These are phyloP conservation scores for Aphidius ervi DNA, from an alignment of 1,140 invertebrate species.

Conservation along the genomic window DNA sequence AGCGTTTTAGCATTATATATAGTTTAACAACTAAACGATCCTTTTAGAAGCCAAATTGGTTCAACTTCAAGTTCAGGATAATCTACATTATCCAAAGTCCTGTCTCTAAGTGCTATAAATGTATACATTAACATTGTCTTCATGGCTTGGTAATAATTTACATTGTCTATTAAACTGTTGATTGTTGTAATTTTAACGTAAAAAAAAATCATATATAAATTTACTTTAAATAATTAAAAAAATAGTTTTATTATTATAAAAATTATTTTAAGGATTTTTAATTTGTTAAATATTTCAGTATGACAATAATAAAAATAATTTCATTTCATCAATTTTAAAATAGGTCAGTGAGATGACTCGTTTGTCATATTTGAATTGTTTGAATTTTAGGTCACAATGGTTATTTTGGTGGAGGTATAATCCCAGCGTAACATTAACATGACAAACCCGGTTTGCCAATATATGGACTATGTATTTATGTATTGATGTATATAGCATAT, in stretches of 20 bases:
- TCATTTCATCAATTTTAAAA: neutral
- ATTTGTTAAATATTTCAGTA: too few relatives aligned
- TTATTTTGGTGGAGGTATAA: slow-evolving; percentile 4
- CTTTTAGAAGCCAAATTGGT: slow-evolving; percentile 24
- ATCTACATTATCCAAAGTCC: slow-evolving; percentile 22
- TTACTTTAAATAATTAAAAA: too few relatives aligned
- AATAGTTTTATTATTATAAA: too few relatives aligned
- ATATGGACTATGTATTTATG: neutral
- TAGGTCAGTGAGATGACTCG: too few relatives aligned
- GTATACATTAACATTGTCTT: slow-evolving; percentile 7
- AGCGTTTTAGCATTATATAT: neutral
- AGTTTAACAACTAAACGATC: neutral
- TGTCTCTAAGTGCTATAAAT: slow-evolving; percentile 19
- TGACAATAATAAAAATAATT: too few relatives aligned
- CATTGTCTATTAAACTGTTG: neutral
- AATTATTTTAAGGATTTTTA: too few relatives aligned
- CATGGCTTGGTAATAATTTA: neutral
- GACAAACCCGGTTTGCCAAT: slow-evolving; percentile 34
- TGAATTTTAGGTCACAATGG: neutral
- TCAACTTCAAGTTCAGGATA: slow-evolving; percentile 19
- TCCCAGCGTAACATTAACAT: slow-evolving; percentile 45
- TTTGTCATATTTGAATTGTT: neutral
- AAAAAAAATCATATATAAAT: too few relatives aligned
- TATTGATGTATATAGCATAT: slow-evolving; percentile 10
- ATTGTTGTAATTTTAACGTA: neutral